phyloP scores from a whole-genome alignment of 2,797 vertebrate genomes.

The Sebastes aleutianus region DNA sequence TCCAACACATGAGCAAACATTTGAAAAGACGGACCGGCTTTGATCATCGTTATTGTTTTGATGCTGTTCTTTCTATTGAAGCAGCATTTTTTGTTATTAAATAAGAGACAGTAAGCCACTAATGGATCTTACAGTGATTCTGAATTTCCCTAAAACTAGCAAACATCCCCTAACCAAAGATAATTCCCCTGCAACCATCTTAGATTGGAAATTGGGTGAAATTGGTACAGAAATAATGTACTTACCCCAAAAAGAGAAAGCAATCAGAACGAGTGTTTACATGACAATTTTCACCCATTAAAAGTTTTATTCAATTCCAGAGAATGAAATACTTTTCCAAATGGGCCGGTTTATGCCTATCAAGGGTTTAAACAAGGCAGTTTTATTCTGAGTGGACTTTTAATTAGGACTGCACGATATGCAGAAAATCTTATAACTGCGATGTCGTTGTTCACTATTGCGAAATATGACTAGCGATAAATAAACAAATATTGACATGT shows the following conservation, averaged over 20 bases:
- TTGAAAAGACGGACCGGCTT: not conserved
- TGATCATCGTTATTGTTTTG: not conserved
- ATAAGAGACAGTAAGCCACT: not conserved
- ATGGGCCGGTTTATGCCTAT: not conserved
- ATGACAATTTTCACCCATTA: not conserved
- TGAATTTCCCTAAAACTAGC: conserved; percentile 10
- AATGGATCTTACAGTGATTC: not conserved
- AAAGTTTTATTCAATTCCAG: conserved; percentile 15
- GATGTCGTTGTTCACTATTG: too few relatives aligned
- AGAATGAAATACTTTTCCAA: not conserved
- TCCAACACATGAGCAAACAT: not conserved
- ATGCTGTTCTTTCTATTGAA: not conserved
- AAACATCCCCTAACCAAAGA: conserved; percentile 10
- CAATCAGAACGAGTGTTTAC: not conserved
- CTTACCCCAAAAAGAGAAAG: conserved; percentile 13
- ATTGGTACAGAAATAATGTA: not conserved
- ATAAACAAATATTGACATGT: too few relatives aligned
- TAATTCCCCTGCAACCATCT: conserved; percentile 2
- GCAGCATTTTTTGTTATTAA: not conserved
- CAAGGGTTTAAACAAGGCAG: conserved; percentile 1
- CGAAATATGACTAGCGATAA: too few relatives aligned
- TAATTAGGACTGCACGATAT: too few relatives aligned
- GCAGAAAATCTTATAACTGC: fast-evolving
- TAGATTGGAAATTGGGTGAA: not conserved
- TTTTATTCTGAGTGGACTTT: not conserved